Evolutionary conservation across 1,140 invertebrate genomes (phyloP).

Genomic region (Lepidostoma basale): DNA sequence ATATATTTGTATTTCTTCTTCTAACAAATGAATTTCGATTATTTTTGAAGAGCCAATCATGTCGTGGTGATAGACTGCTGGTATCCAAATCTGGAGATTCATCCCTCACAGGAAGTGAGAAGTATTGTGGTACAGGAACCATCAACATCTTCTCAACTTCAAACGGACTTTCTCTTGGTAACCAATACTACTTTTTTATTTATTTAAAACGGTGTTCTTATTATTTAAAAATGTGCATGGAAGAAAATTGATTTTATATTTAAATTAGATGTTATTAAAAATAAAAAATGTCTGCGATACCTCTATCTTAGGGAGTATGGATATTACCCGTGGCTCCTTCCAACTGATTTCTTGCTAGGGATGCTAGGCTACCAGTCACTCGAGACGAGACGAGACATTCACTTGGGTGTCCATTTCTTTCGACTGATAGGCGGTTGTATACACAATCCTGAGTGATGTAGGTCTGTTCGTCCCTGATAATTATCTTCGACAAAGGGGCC

Average conservation of each 20-base stretch:
- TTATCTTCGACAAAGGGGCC: too few relatives aligned
- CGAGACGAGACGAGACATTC: too few relatives aligned
- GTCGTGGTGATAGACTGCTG: conserved; percentile 56
- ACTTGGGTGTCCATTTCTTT: too few relatives aligned
- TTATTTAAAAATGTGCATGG: neutral
- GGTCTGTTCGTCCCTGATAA: too few relatives aligned
- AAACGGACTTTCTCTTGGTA: conserved; percentile 57
- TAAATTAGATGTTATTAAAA: neutral
- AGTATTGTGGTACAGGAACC: conserved; percentile 61
- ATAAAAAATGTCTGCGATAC: too few relatives aligned
- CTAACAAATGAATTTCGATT: neutral
- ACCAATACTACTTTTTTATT: conserved; percentile 13
- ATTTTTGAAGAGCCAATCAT: conserved; percentile 53
- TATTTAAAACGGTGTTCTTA: neutral
- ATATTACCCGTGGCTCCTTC: too few relatives aligned
- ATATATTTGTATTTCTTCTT: neutral
- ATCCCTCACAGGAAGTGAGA: conserved; percentile 52
- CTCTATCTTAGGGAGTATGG: too few relatives aligned
- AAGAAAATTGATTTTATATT: neutral
- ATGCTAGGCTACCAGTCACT: too few relatives aligned
- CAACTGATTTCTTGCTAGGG: too few relatives aligned
- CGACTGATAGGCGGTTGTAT: neutral
- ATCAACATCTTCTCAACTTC: conserved; percentile 54
- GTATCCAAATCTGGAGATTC: conserved; percentile 59
- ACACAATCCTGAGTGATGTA: too few relatives aligned